Evolutionary conservation across 1,140 invertebrate genomes (phyloP).

Genomic region (Helicoverpa zea): DNA sequence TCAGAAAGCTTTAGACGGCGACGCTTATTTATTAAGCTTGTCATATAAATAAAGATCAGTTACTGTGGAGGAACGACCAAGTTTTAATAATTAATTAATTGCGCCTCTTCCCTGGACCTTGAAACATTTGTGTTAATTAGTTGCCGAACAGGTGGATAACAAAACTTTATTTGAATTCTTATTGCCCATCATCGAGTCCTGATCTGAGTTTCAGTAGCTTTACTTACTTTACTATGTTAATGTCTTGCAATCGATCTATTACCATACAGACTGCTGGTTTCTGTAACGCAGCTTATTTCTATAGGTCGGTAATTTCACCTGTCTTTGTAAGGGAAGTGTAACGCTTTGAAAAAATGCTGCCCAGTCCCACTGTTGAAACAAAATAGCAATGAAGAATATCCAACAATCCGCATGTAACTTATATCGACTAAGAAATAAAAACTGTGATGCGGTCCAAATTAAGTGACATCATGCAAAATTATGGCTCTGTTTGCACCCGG

Average conservation of each 20-base stretch:
- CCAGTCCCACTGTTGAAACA: too few relatives aligned
- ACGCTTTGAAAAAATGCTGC: too few relatives aligned
- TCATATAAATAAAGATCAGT: slow-evolving; percentile 55
- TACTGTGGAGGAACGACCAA: slow-evolving; percentile 35
- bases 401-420: too few relatives aligned
- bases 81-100: slow-evolving; percentile 53
- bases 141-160: slow-evolving; percentile 8
- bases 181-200: background rate
- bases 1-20: background rate
- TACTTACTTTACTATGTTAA: slow-evolving; percentile 2
- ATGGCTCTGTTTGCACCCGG: background rate
- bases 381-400: too few relatives aligned
- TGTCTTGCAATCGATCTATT: background rate
- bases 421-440: too few relatives aligned
- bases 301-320: too few relatives aligned
- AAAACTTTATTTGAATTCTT: background rate
- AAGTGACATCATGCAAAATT: too few relatives aligned
- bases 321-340: too few relatives aligned
- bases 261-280: background rate
- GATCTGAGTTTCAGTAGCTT: slow-evolving; percentile 15
- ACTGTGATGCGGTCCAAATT: too few relatives aligned
- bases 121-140: slow-evolving; percentile 35
- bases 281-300: too few relatives aligned
- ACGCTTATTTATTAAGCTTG: slow-evolving; percentile 50
- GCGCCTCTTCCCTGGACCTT: background rate